Evolutionary conservation across 2,113 vertebrate genomes (phyloP).

Genomic region (Phainopepla nitens): DNA sequence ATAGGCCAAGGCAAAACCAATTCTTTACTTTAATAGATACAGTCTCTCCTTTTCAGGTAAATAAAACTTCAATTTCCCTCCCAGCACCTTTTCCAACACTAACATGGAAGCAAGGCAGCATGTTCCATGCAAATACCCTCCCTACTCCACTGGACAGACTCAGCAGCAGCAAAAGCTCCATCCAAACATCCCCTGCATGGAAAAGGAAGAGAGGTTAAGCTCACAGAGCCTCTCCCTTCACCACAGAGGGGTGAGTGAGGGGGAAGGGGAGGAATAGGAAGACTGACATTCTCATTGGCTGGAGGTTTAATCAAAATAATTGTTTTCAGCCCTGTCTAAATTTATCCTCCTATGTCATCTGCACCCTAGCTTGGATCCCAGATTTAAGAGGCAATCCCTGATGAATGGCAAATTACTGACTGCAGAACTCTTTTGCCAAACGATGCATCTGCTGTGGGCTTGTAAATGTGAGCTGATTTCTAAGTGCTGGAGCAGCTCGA

Average conservation of each 20-base stretch:
- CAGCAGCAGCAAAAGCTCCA: background rate
- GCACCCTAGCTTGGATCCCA: background rate
- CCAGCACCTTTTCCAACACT: background rate
- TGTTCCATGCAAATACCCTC: accelerated
- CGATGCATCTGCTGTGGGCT: slow-evolving; percentile 13
- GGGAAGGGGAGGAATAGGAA: background rate
- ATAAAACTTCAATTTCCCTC: accelerated
- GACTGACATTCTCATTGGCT: slow-evolving; percentile 5
- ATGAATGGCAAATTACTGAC: slow-evolving; percentile 55
- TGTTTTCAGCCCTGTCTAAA: slow-evolving; percentile 36
- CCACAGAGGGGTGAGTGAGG: background rate
- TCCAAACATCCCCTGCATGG: background rate
- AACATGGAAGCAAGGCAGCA: background rate
- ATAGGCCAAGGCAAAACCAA: accelerated
- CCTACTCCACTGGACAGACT: accelerated
- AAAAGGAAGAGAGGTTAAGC: background rate
- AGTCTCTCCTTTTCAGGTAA: background rate
- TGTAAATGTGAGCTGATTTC: slow-evolving; percentile 56
- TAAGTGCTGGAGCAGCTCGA: background rate
- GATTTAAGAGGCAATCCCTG: slow-evolving; percentile 52
- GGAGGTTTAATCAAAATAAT: slow-evolving; percentile 42
- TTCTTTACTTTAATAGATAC: background rate
- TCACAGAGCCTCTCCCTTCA: background rate
- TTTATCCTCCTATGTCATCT: slow-evolving; percentile 47
- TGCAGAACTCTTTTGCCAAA: slow-evolving; percentile 38